Conservation (phyloP, 2,113 vertebrate species). For the Mus pahari region DNA sequence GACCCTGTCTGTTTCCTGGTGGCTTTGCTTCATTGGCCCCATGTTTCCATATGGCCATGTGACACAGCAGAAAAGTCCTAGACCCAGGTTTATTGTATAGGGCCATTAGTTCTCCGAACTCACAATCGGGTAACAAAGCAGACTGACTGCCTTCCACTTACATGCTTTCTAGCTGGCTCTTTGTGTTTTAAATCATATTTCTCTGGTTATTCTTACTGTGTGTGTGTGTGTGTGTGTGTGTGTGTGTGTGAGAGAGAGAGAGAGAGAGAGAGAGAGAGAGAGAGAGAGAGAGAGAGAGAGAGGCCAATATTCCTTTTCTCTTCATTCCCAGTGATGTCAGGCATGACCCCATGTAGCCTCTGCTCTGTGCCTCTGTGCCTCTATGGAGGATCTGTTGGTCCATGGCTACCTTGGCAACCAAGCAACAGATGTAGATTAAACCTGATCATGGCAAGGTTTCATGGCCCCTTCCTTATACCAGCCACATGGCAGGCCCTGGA, state of each 20-base stretch:
- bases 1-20: neutral
- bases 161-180: neutral
- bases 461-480: neutral
- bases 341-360: neutral
- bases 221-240: too few relatives aligned
- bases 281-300: neutral
- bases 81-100: neutral
- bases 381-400: neutral
- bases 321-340: neutral
- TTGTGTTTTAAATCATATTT: neutral
- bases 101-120: neutral
- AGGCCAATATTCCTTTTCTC: neutral
- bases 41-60: neutral
- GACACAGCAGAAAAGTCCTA: neutral
- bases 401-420: neutral
- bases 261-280: neutral
- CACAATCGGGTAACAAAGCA: neutral
- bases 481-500: neutral
- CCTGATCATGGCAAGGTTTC: neutral
- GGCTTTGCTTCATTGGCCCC: neutral
- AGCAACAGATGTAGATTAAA: neutral
- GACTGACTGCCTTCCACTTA: neutral
- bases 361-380: neutral
- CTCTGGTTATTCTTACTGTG: neutral
- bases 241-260: too few relatives aligned